These are phyloP conservation scores for Tinea trinotella DNA, from an alignment of 2,888 invertebrate species.

Conservation along the genomic window DNA sequence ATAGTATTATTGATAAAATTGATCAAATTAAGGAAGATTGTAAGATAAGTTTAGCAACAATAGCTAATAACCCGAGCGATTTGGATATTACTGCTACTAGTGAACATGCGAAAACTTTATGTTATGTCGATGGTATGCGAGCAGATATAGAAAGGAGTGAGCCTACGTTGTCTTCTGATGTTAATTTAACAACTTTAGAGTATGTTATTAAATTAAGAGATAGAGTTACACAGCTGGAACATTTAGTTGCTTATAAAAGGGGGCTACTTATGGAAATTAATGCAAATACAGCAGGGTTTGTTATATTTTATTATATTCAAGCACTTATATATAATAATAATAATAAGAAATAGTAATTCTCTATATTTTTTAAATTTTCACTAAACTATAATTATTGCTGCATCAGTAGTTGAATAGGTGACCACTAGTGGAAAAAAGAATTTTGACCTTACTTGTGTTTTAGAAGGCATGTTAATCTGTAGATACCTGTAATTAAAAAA, in stretches of 20 bases:
- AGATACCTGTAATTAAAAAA: too few relatives aligned
- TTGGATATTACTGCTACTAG: constrained; percentile 31
- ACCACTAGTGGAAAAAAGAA: too few relatives aligned
- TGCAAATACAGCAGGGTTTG: constrained; percentile 49
- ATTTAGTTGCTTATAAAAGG: constrained; percentile 43
- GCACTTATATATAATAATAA: too few relatives aligned
- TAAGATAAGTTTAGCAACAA: constrained; percentile 36
- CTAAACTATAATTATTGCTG: too few relatives aligned
- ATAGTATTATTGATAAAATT: constrained; percentile 30
- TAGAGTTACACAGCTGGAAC: constrained; percentile 42
- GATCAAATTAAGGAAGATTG: constrained; percentile 41
- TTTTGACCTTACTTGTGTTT: too few relatives aligned
- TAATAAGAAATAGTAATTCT: too few relatives aligned
- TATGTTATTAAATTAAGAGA: constrained; percentile 46
- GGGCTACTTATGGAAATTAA: constrained; percentile 47
- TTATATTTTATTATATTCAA: constrained; percentile 14
- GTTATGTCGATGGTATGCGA: constrained; percentile 43
- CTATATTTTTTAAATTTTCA: too few relatives aligned
- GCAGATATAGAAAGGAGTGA: constrained; percentile 40
- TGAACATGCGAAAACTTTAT: constrained; percentile 32
- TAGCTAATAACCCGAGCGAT: constrained; percentile 43
- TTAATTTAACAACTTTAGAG: constrained; percentile 45
- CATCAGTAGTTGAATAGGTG: too few relatives aligned
- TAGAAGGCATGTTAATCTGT: too few relatives aligned
- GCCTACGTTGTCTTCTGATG: constrained; percentile 39